Evolutionary conservation across 2,888 invertebrate species (phyloP).

Genomic region (Electrophaes corylata): DNA sequence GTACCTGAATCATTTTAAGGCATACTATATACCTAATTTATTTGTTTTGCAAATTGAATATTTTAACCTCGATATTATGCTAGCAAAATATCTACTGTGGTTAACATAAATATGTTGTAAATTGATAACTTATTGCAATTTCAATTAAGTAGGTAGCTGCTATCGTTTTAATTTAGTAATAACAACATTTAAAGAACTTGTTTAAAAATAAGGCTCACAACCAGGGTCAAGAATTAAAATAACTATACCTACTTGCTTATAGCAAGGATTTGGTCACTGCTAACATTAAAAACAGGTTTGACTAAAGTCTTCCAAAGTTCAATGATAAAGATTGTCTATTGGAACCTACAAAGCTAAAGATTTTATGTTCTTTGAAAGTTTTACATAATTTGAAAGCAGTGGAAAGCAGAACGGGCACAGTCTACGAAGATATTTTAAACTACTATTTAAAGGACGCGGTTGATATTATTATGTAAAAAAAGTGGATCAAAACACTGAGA

Average conservation of each 20-base stretch:
- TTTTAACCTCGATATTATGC: not conserved
- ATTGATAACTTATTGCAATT: constrained; percentile 41
- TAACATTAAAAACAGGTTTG: constrained; percentile 25
- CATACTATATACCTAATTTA: too few species aligned
- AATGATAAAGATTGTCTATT: constrained; percentile 18
- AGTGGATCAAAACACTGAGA: too few species aligned
- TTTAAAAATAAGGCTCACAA: constrained; percentile 18
- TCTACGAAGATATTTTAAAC: not conserved
- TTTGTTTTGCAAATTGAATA: not conserved
- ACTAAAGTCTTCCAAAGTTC: constrained; percentile 18
- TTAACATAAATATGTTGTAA: constrained; percentile 24
- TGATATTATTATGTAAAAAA: not conserved
- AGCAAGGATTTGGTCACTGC: constrained; percentile 29
- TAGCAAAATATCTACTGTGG: constrained; percentile 26
- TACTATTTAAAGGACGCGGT: too few species aligned
- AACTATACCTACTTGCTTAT: constrained; percentile 16
- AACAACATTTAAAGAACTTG: constrained; percentile 10
- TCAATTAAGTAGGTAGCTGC: constrained; percentile 7
- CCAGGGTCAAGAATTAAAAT: constrained; percentile 29
- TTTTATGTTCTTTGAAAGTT: not conserved
- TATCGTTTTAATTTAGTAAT: constrained; percentile 18
- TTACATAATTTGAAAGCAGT: not conserved
- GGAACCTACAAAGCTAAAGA: not conserved
- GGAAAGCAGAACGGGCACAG: not conserved
- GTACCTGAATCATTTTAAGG: too few species aligned